These are phyloP conservation scores for Mimachlamys varia DNA, from an alignment of 2,888 invertebrate genomes.

Conservation along the genomic window DNA sequence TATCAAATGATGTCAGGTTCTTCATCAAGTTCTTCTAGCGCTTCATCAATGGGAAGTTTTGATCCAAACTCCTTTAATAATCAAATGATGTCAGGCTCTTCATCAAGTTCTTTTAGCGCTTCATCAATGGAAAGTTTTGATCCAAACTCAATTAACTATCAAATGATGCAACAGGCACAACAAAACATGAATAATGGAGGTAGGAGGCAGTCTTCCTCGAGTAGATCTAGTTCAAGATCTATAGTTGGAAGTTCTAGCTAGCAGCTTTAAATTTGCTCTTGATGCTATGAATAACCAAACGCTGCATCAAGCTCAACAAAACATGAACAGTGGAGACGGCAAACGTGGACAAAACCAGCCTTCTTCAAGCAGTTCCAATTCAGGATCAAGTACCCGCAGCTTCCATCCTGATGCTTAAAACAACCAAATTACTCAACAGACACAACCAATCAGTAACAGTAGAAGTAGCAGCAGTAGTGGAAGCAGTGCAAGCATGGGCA, in stretches of 20 bases:
- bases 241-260: slow-evolving; percentile 42
- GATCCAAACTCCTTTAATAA: slow-evolving; percentile 60
- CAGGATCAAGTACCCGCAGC: slow-evolving; percentile 40
- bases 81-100: slow-evolving; percentile 41
- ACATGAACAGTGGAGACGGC: slow-evolving; percentile 13
- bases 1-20: slow-evolving; percentile 40
- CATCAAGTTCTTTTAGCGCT: slow-evolving; percentile 34
- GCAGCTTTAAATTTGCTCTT: slow-evolving; percentile 61
- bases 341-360: background rate
- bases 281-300: slow-evolving; percentile 55
- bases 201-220: background rate
- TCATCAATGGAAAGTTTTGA: slow-evolving; percentile 44
- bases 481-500: background rate
- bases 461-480: background rate
- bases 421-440: slow-evolving; percentile 49
- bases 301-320: slow-evolving; percentile 45
- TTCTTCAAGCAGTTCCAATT: background rate
- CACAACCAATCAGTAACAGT: background rate
- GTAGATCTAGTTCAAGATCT: background rate
- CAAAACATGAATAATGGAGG: slow-evolving; percentile 25
- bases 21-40: background rate
- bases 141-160: slow-evolving; percentile 48
- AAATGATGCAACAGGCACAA: slow-evolving; percentile 46
- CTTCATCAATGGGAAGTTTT: slow-evolving; percentile 44
- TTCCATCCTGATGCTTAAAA: slow-evolving; percentile 55